Percentiles rank a stretch among this genome's conserved stretches.
These are phyloP conservation scores for Geotrupes spiniger DNA, from an alignment of 2,888 invertebrate genomes.

Conservation along the genomic window DNA sequence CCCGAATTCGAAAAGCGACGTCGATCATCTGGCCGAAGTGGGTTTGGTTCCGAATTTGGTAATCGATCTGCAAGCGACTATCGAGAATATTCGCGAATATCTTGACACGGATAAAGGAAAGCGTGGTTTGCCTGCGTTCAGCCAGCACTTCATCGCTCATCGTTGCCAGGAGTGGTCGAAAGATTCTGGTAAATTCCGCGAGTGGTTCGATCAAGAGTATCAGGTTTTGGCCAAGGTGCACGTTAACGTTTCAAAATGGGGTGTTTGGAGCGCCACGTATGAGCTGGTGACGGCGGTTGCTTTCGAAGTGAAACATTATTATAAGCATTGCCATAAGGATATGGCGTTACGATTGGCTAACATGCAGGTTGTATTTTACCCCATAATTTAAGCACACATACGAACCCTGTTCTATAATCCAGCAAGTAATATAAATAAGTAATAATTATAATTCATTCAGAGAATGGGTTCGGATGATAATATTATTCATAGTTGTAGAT, in stretches of 20 bases:
- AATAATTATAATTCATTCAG: too few relatives aligned
- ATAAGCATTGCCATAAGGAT: slow-evolving; percentile 49
- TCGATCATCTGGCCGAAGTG: slow-evolving; percentile 50
- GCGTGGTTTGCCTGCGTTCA: slow-evolving; percentile 34
- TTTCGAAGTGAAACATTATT: slow-evolving; percentile 54
- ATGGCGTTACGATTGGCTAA: slow-evolving; percentile 53
- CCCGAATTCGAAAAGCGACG: slow-evolving; percentile 55
- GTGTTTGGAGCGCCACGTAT: slow-evolving; percentile 52
- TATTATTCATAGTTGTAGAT: too few relatives aligned
- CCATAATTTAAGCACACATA: too few relatives aligned
- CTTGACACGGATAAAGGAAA: slow-evolving; percentile 45
- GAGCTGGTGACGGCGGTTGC: slow-evolving; percentile 46
- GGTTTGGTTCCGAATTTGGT: slow-evolving; percentile 60
- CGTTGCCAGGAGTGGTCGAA: slow-evolving; percentile 51
- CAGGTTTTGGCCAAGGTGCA: slow-evolving; percentile 56
- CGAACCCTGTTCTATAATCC: too few relatives aligned
- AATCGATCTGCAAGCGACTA: slow-evolving; percentile 52
- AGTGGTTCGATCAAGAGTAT: slow-evolving; percentile 55
- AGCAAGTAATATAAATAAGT: too few relatives aligned
- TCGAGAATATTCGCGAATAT: slow-evolving; percentile 47
- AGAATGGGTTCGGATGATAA: too few relatives aligned
- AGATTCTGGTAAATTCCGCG: slow-evolving; percentile 44
- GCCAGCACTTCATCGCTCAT: slow-evolving; percentile 46
- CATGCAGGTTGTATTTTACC: slow-evolving; percentile 50
- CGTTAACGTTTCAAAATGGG: slow-evolving; percentile 57